These are phyloP conservation scores for Musca domestica DNA, from an alignment of 1,140 invertebrate genomes.

Conservation along the genomic window DNA sequence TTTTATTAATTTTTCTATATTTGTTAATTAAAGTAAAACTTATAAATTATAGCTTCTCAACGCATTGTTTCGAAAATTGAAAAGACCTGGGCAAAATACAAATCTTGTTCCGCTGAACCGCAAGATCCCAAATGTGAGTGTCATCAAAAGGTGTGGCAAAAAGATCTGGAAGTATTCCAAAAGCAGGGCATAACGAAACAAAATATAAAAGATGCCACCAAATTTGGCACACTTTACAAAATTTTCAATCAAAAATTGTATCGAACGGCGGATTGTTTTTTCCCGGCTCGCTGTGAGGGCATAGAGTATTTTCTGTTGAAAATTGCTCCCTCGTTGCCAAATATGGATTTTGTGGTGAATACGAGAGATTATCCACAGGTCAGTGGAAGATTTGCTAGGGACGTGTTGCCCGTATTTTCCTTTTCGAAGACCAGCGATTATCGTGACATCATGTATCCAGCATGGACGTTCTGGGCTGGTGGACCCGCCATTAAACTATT, in stretches of 20 bases:
- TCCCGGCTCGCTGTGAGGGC: conserved; percentile 85
- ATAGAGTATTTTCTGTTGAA: conserved; percentile 87
- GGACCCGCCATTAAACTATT: conserved; percentile 92
- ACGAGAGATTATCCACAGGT: conserved; percentile 90
- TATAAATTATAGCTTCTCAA: conserved; percentile 9
- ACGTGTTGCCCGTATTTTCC: conserved; percentile 79
- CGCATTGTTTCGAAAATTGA: conserved; percentile 29
- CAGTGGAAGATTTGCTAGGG: conserved; percentile 37
- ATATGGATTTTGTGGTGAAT: conserved; percentile 88
- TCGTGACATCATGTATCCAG: conserved; percentile 92
- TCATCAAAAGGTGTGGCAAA: conserved; percentile 62
- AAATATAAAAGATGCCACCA: conserved; percentile 63
- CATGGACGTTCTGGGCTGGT: conserved; percentile 97
- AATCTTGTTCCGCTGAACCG: conserved; percentile 7
- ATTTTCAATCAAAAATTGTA: conserved; percentile 71
- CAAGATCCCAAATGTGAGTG: conserved; percentile 60
- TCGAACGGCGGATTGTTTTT: conserved; percentile 82
- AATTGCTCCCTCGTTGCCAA: conserved; percentile 67
- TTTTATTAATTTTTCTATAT: too few species aligned
- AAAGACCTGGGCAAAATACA: conserved; percentile 4
- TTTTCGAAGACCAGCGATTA: conserved; percentile 90
- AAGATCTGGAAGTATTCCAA: conserved; percentile 70
- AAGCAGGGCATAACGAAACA: conserved; percentile 63
- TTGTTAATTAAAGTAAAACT: conserved; percentile 25
- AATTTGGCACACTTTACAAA: conserved; percentile 75